These are phyloP conservation scores for Lamellibrachia columna DNA, from an alignment of 2,888 invertebrate genomes.

Conservation along the genomic window DNA sequence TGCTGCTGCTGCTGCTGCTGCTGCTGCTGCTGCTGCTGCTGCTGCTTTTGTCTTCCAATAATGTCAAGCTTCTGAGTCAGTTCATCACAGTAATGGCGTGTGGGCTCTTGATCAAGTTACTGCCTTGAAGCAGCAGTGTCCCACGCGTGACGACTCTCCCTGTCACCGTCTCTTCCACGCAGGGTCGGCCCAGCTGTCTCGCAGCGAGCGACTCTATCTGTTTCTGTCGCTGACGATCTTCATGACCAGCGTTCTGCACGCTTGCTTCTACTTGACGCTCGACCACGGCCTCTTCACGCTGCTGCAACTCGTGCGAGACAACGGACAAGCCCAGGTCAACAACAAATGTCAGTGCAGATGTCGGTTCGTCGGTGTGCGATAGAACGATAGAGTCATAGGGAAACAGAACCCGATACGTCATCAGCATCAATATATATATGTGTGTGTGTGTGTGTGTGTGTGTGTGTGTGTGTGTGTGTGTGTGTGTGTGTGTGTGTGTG, in stretches of 20 bases:
- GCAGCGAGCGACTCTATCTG: neutral
- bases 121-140: too few species aligned
- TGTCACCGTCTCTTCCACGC: neutral
- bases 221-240: neutral
- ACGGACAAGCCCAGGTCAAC: slow-evolving; percentile 63
- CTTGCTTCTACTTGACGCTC: slow-evolving; percentile 77
- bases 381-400: too few species aligned
- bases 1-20: neutral
- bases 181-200: neutral
- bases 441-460: too few species aligned
- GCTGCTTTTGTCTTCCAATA: neutral
- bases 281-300: slow-evolving; percentile 86
- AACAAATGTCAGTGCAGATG: neutral
- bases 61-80: neutral
- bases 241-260: slow-evolving; percentile 72
- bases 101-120: neutral
- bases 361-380: neutral
- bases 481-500: too few species aligned
- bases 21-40: neutral
- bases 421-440: too few species aligned
- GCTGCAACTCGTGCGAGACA: slow-evolving; percentile 69
- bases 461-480: too few species aligned
- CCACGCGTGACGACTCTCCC: too few species aligned
- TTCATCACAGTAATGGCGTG: neutral
- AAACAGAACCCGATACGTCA: neutral